A percentile compares a stretch with the other conserved stretches of the same genome.
Evolutionary conservation across 2,888 invertebrate genomes (phyloP).

Genomic region (Phyllotreta striolata): DNA sequence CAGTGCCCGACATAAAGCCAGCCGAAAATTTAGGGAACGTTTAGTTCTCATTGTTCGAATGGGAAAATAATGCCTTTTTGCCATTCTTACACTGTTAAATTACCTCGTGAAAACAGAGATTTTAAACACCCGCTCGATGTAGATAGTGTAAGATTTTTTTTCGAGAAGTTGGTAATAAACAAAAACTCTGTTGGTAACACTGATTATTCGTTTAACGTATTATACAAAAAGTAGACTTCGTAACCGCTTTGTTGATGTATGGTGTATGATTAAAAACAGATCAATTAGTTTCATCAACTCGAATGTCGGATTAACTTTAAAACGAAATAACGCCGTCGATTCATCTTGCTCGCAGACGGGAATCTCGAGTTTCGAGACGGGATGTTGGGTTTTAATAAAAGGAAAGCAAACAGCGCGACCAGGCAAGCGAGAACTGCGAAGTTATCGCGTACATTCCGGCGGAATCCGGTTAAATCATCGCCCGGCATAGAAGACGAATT

Average conservation of each 20-base stretch:
- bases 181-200: no score
- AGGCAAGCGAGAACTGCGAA: conserved; percentile 21
- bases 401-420: conserved; percentile 17
- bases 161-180: no score
- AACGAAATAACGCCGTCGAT: conserved; percentile 1
- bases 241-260: not conserved
- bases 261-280: not conserved
- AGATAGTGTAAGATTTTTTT: no score
- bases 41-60: no score
- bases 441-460: not conserved
- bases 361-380: conserved; percentile 10
- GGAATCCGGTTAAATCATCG: conserved; percentile 5
- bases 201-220: no score
- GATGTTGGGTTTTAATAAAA: conserved; percentile 21
- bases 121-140: no score
- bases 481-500: not conserved
- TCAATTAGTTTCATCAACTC: conserved; percentile 11
- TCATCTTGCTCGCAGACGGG: conserved; percentile 7
- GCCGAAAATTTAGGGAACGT: no score
- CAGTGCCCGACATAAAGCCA: no score
- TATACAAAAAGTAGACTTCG: no score
- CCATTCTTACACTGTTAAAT: no score
- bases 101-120: no score
- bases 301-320: conserved; percentile 6
- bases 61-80: no score